Evolutionary conservation across 2,888 invertebrate species (phyloP).

Genomic region (Dioctria linearis): DNA sequence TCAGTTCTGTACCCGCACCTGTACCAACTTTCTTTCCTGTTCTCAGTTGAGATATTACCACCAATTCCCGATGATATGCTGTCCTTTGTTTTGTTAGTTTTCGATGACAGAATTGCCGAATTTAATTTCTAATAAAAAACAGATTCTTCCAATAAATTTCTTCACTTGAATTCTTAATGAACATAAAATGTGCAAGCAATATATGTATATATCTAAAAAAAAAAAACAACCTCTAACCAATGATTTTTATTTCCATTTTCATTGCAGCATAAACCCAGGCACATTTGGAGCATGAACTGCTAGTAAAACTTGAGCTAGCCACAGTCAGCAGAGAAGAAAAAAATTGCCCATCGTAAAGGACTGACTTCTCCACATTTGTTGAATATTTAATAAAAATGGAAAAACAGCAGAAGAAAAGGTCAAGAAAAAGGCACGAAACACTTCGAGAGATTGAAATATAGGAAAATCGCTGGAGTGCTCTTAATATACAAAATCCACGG

Average conservation of each 20-base stretch:
- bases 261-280: slow-evolving; percentile 17
- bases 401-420: slow-evolving; percentile 29
- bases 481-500: background rate
- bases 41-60: no score
- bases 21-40: no score
- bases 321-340: background rate
- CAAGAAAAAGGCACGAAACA: slow-evolving; percentile 30
- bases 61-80: no score
- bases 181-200: no score
- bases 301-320: background rate
- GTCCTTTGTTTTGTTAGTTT: no score
- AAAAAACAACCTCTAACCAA: background rate
- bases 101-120: no score
- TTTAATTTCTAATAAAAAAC: no score
- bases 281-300: slow-evolving; percentile 13
- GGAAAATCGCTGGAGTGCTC: slow-evolving; percentile 7
- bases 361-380: slow-evolving; percentile 33
- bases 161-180: no score
- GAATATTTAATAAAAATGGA: slow-evolving; percentile 48
- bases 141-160: no score
- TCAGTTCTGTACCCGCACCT: no score
- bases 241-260: slow-evolving; percentile 40
- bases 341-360: background rate
- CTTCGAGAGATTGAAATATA: slow-evolving; percentile 5
- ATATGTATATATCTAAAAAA: no score